Base-by-base conservation (phyloP, 2,888 invertebrate genomes). In the Napeogenes inachia region DNA sequence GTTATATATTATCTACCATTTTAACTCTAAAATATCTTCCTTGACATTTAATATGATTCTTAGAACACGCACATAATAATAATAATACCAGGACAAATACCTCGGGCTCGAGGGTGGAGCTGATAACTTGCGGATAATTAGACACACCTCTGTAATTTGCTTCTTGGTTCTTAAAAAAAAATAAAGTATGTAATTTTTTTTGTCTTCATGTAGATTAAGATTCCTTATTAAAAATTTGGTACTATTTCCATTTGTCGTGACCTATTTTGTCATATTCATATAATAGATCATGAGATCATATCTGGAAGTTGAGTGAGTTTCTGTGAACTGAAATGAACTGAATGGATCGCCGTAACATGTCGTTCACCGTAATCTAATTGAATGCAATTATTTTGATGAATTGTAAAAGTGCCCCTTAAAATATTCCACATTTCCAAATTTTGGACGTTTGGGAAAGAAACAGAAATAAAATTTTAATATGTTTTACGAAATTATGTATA, bases 61-160 rank as follows among this genome's bases (percentile, higher is more conserved):
- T 13, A 59, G 63, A 63, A 50, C 63, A 42, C 56, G 54, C 45
- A 45, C 57, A 57, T 38, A 56, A 50, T 53, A 45, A 45, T n/a
- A 12, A 53, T 66, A 56, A 56, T 60, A 61, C 57, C 57, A 61
- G 64, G 57, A 57, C 63, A 59, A 59, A 56, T 61, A 67, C 67
- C 67, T 62, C 62, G 64, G 59, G 62, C 59, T 61, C 62, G 56
- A 10, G 56, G 38, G 57, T 61, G 63, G 61, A 59, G 45, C 59
- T 60, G 56, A 60, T 62, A 62, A 50, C 50, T 30, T 50, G 13
- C 53, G 21, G 53, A 54, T 57, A 53, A 64, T 56, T 64, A 59
- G 61, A 63, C 54, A 59, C 32, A 54, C 56, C 64, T 57, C 62
- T 62, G 60, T 64, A 60, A 60, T 62, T 62, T 57, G 59, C 56